Evolutionary conservation across 2,113 vertebrate genomes (phyloP).

Genomic region (Nerophis lumbriciformis): DNA sequence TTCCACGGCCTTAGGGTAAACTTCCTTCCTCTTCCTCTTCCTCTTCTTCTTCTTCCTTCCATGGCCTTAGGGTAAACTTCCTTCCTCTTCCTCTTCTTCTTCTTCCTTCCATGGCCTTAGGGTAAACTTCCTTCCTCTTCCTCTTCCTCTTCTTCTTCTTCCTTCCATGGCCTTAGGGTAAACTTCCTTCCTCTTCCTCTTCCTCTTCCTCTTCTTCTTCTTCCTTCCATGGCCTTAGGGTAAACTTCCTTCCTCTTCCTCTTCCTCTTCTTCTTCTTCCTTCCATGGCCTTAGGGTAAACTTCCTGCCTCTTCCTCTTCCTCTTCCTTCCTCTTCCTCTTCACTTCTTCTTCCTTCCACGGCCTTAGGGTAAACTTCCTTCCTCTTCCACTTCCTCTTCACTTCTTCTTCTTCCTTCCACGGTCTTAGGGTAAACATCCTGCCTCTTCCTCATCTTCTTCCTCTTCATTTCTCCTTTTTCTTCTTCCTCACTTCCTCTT

Average conservation of each 20-base stretch:
- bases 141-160: background rate
- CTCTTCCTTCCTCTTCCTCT: background rate
- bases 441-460: slow-evolving; percentile 1
- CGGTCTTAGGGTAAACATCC: slow-evolving; percentile 82
- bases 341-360: slow-evolving; percentile 75
- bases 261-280: slow-evolving; percentile 5
- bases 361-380: slow-evolving; percentile 82
- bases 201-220: slow-evolving; percentile 2
- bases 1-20: slow-evolving; percentile 93
- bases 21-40: background rate
- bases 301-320: background rate
- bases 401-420: slow-evolving; percentile 72
- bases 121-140: slow-evolving; percentile 65
- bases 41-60: slow-evolving; percentile 67
- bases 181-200: slow-evolving; percentile 1
- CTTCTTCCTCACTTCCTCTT: no score
- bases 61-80: slow-evolving; percentile 85
- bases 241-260: slow-evolving; percentile 49
- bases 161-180: slow-evolving; percentile 93
- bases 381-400: background rate
- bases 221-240: slow-evolving; percentile 91
- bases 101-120: slow-evolving; percentile 87
- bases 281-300: slow-evolving; percentile 93
- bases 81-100: background rate
- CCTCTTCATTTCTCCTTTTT: background rate